Evolutionary conservation across 2,113 vertebrate genomes (phyloP).

Genomic region (Corythornis cristatus): DNA sequence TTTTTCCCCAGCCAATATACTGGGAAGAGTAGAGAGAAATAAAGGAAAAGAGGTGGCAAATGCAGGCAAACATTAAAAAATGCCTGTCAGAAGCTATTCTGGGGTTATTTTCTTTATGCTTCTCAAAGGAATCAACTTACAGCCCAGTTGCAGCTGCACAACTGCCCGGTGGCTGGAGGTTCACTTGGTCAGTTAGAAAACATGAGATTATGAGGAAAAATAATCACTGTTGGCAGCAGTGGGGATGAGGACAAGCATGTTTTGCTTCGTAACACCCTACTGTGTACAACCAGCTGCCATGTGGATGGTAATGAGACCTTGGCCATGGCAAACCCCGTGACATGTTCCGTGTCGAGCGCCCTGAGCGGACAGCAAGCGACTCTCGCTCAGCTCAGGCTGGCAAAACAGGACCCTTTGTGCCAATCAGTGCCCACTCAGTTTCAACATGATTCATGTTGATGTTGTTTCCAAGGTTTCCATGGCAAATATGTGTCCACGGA

Average conservation of each 20-base stretch:
- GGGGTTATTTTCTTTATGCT: background rate
- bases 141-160: background rate
- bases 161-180: constrained; percentile 1
- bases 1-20: background rate
- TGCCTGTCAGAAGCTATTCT: background rate
- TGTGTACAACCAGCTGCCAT: background rate
- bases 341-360: background rate
- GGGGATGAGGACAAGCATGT: background rate
- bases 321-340: accelerated
- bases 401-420: constrained; percentile 18
- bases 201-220: background rate
- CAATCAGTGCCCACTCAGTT: constrained; percentile 33
- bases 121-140: constrained; percentile 12
- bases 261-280: background rate
- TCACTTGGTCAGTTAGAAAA: background rate
- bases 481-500: background rate
- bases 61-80: background rate
- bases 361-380: background rate
- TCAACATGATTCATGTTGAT: constrained; percentile 38
- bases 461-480: constrained; percentile 58
- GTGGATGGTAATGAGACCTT: background rate
- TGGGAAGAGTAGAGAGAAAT: background rate
- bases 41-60: background rate
- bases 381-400: background rate
- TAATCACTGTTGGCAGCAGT: constrained; percentile 17